These are phyloP conservation scores for Coelinius sp. DNA, from an alignment of 2,888 invertebrate species.

Conservation along the genomic window DNA sequence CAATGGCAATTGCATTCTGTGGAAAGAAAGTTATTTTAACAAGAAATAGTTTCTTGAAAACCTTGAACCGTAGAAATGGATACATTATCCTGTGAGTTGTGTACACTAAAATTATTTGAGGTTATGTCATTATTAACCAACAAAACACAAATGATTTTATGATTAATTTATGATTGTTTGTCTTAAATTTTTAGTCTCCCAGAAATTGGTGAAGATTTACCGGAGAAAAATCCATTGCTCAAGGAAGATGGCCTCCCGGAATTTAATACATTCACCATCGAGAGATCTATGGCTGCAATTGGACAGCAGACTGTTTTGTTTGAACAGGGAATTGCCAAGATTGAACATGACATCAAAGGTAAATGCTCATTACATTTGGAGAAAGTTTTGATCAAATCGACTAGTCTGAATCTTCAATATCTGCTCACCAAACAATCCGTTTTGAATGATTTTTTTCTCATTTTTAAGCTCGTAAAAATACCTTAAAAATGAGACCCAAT, in stretches of 20 bases:
- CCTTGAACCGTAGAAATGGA: constrained; percentile 72
- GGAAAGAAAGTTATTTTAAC: constrained; percentile 62
- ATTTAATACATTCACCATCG: constrained; percentile 85
- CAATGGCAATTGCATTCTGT: constrained; percentile 68
- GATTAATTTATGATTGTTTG: constrained; percentile 1
- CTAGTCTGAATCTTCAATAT: too few relatives aligned
- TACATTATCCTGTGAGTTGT: constrained; percentile 81
- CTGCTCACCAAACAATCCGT: too few relatives aligned
- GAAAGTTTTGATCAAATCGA: too few relatives aligned
- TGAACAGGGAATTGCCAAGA: constrained; percentile 80
- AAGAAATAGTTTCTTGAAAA: constrained; percentile 58
- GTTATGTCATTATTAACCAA: constrained; percentile 47
- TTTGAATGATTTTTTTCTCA: too few relatives aligned
- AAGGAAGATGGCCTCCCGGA: constrained; percentile 83
- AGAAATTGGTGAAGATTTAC: constrained; percentile 86
- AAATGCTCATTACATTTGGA: too few relatives aligned
- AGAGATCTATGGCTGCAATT: constrained; percentile 88
- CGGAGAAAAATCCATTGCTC: constrained; percentile 82
- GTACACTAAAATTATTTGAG: constrained; percentile 3
- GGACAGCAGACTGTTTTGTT: constrained; percentile 87
- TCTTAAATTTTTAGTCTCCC: constrained; percentile 76
- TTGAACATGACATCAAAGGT: constrained; percentile 76
- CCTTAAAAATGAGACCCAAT: too few relatives aligned
- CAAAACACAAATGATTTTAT: not conserved
- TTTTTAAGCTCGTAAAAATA: too few relatives aligned